Evolutionary conservation across 2,888 invertebrate genomes (phyloP), one percentile per base, ranked within the genome.

Genomic region (Brachyopa scutellaris): DNA sequence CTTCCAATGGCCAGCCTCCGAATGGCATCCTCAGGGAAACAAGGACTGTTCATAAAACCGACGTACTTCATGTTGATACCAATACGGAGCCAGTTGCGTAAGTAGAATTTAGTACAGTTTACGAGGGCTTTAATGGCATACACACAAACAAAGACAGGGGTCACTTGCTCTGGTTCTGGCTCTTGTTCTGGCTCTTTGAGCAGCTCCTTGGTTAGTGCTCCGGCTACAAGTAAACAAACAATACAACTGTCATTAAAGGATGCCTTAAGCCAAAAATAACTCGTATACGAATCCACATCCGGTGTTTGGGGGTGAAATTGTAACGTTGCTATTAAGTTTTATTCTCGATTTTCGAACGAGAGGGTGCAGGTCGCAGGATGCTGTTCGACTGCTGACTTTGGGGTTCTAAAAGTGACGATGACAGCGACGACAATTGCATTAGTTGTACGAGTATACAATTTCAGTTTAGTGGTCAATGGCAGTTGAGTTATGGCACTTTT

Each of bases 61-160:
- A 90, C 85, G 89, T 89, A 4, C 91, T 97, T 73, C 97, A 96
- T 90, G 95, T 97, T 86, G 96, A 97, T 88, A 97, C 97, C 61
- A 95, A 95, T 87, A 94, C 95, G 23, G 96, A 96, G 88, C 96
- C 96, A 66, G 92, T 96, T 87, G 95, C 96, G 96, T 97, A 91
- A 94, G 95, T 94, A 19, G n/a, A 53, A 19, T 49, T 31, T 40
- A 59, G n/a, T 45, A 67, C 51, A 69, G 15, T 80, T 80, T 76
- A 80, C 51, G 76, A 76, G 42, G 31, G 23, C 55, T 67, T 74
- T 79, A 74, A 51, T 36, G 51, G 7, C 33, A 67, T 11, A 57
- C 21, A 66, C 36, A 29, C 8, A 38, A 7, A 49, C n/a, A n/a
- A n/a, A n/a, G n/a, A n/a, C n/a, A n/a, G n/a, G n/a, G n/a, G n/a